Evolutionary conservation across 2,888 invertebrate species (phyloP), one percentile per base, ranked within the genome.

Genomic region (Phyto melanocephala): DNA sequence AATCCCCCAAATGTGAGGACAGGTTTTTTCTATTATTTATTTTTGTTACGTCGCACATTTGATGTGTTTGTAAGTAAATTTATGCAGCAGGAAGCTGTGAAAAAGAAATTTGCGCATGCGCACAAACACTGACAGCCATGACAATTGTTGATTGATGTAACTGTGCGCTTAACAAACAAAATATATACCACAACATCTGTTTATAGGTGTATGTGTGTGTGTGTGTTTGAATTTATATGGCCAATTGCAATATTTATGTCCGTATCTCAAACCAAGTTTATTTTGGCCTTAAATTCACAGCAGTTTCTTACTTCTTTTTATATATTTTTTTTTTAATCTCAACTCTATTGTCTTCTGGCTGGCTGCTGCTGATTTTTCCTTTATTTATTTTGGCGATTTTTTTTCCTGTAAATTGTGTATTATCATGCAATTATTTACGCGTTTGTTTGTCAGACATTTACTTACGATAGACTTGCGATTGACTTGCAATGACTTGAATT

Each of bases 111-210:
- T 77, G 81, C 84, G 74, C 83, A 74, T 84, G 84, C 84, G 52
- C 84, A 83, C 70, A 71, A 76, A 58, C 71, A 70, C 74, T 80
- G 83, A 71, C 78, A 81, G 83, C 72, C 80, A 77, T 80, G 83
- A 80, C 84, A 83, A 76, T 81, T 71, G 83, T 65, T 85, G 84
- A 87, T 87, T 86, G 86, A 87, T 87, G 87, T 85, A 80, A 79
- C 72, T 76, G 50, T 77, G 77, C 47, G 71, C 77, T 62, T 37
- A 42, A 1, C 20, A 20, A 67, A 40, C 13, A 33, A 47, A 47
- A 22, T 20, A 13, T 13, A 22, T 35, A 58, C 24, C 28, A 28
- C 28, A 71, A 70, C 47, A 70, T 45, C 15, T 13, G 22, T 15
- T 13, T 20, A n/a, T n/a, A n/a, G n/a, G 35, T 35, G n/a, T n/a